Percentiles rank a stretch among this genome's conserved stretches.
Evolutionary conservation across 1,140 invertebrate genomes (phyloP).

Genomic region (Kradibia gibbosae): DNA sequence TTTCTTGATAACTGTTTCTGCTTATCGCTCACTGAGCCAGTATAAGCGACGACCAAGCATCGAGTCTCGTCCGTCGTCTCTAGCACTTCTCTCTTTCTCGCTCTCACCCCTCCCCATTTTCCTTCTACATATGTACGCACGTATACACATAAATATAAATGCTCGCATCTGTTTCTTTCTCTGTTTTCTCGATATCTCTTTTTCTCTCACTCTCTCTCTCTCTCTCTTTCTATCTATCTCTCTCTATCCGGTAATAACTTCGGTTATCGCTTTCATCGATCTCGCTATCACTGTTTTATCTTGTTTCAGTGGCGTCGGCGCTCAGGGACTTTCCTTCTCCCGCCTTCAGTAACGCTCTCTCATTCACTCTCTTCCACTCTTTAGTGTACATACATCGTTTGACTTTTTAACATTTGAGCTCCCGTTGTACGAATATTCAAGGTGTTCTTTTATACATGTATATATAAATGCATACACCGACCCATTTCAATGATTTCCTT

Average conservation of each 20-base stretch:
- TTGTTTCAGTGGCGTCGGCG: constrained; percentile 69
- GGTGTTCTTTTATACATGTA: constrained; percentile 2
- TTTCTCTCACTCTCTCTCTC: constrained; percentile 61
- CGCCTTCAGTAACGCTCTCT: background rate
- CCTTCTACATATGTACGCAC: background rate
- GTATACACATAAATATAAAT: constrained; percentile 19
- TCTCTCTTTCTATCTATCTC: constrained; percentile 53
- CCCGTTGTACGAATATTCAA: constrained; percentile 24
- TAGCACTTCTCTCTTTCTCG: background rate
- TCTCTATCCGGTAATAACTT: constrained; percentile 73
- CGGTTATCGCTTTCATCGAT: constrained; percentile 72
- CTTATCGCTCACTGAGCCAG: constrained; percentile 67
- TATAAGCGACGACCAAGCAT: constrained; percentile 42
- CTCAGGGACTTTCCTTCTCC: constrained; percentile 54
- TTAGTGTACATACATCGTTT: constrained; percentile 7
- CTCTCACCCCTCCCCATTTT: background rate
- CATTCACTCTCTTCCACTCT: constrained; percentile 34
- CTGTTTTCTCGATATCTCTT: background rate
- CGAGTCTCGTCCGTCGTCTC: constrained; percentile 33
- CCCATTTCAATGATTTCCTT: constrained; percentile 35
- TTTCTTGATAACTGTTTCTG: constrained; percentile 73
- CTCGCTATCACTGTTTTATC: constrained; percentile 73
- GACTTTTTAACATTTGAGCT: constrained; percentile 48
- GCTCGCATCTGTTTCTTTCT: background rate
- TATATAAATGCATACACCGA: too few relatives aligned